Evolutionary conservation across 1,140 invertebrate species (phyloP).

Genomic region (Phenacoccus solenopsis): DNA sequence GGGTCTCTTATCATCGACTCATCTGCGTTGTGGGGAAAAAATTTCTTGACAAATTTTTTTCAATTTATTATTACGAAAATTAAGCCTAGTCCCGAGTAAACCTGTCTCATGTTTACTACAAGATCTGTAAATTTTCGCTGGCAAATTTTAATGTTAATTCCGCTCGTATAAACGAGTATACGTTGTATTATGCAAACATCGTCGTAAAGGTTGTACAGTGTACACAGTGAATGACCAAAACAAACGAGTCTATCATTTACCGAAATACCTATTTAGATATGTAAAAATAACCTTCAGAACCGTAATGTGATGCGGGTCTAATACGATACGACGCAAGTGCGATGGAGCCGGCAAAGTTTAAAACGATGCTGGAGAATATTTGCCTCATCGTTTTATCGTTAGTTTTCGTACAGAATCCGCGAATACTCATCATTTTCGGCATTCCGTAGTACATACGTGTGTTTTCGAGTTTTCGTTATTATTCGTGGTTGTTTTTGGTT

Average conservation of each 20-base stretch:
- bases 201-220: too few relatives aligned
- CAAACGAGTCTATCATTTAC: not conserved
- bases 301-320: not conserved
- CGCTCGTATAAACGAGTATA: too few relatives aligned
- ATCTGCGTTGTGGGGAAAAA: too few relatives aligned
- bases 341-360: not conserved
- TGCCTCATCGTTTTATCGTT: slow-evolving; percentile 1
- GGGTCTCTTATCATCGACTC: too few relatives aligned
- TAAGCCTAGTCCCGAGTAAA: too few relatives aligned
- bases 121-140: too few relatives aligned
- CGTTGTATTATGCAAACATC: too few relatives aligned
- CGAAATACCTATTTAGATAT: slow-evolving; percentile 3
- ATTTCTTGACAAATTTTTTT: too few relatives aligned
- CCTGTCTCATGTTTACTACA: too few relatives aligned
- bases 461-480: not conserved
- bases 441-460: not conserved
- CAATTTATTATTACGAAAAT: too few relatives aligned
- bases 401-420: slow-evolving; percentile 1
- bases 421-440: not conserved
- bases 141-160: too few relatives aligned
- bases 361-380: not conserved
- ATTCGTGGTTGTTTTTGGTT: too few relatives aligned
- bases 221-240: not conserved
- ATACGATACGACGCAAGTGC: not conserved
- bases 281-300: not conserved